phyloP scores from a whole-genome alignment of 2,113 vertebrate genomes.

The Silurus meridionalis region DNA sequence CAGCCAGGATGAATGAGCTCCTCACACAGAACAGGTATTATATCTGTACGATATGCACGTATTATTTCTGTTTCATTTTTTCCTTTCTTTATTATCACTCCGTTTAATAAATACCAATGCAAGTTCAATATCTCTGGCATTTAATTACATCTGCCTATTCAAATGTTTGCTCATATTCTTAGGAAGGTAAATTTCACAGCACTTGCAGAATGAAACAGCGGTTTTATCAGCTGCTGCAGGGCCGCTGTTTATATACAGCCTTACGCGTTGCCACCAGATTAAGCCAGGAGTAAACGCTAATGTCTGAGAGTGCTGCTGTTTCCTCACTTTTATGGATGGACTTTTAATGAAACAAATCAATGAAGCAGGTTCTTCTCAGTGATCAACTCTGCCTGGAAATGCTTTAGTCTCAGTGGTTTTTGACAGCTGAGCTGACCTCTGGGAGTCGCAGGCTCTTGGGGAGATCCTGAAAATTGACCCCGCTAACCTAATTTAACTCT shows the following conservation, averaged over 20 bases:
- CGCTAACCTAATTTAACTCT: neutral
- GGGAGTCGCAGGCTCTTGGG: neutral
- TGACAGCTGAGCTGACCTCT: slow-evolving; percentile 1
- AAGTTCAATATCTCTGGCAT: slow-evolving; percentile 56
- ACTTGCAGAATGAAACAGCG: slow-evolving; percentile 57
- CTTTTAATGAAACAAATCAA: slow-evolving; percentile 72
- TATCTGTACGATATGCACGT: slow-evolving; percentile 50
- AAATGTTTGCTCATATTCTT: slow-evolving; percentile 61
- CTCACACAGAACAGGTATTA: slow-evolving; percentile 54
- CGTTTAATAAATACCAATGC: slow-evolving; percentile 62
- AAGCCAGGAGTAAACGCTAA: slow-evolving; percentile 33
- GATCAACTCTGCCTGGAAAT: slow-evolving; percentile 62
- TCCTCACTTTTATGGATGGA: slow-evolving; percentile 35
- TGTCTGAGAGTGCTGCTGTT: slow-evolving; percentile 4
- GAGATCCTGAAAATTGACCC: neutral
- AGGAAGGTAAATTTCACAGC: slow-evolving; percentile 64
- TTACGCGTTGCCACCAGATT: slow-evolving; percentile 3
- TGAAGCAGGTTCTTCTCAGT: slow-evolving; percentile 58
- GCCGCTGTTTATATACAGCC: slow-evolving; percentile 50
- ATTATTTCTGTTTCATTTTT: slow-evolving; percentile 41
- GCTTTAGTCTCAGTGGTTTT: slow-evolving; percentile 48
- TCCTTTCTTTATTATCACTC: slow-evolving; percentile 51
- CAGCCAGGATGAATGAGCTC: slow-evolving; percentile 62
- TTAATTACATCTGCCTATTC: slow-evolving; percentile 61
- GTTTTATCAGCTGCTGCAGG: slow-evolving; percentile 65